Percentiles rank a stretch among this genome's conserved stretches.
phyloP scores from a whole-genome alignment of 2,113 vertebrate species.

The Crotalus helleri region DNA sequence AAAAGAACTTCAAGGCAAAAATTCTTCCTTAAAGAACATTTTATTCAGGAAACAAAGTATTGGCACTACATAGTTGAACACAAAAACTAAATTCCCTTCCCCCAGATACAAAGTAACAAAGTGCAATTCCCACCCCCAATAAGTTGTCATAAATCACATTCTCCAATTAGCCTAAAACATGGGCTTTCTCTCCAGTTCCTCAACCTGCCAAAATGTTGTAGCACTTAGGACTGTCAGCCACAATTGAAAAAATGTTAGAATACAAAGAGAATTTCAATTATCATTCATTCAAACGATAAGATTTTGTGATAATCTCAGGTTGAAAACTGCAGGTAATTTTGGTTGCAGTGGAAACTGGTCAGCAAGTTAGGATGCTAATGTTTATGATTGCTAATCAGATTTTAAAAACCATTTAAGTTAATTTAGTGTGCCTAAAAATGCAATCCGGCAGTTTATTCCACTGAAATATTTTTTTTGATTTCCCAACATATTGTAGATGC shows the following conservation, averaged over 20 bases:
- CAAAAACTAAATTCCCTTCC: no score
- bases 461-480: neutral
- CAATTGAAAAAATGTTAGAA: neutral
- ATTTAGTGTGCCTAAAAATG: neutral
- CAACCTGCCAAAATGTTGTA: neutral
- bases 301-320: neutral
- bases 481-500: neutral
- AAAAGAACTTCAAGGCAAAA: no score
- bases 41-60: no score
- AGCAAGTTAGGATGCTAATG: neutral
- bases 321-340: neutral
- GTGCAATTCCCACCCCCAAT: no score
- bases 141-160: no score
- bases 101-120: no score
- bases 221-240: neutral
- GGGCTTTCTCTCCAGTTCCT: no score
- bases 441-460: neutral
- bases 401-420: neutral
- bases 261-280: neutral
- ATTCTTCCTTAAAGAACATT: no score
- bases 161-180: no score
- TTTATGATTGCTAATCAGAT: neutral
- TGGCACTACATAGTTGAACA: no score
- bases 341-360: neutral
- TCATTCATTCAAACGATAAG: neutral